Conservation (phyloP, 2,888 invertebrate genomes). For the Xylota segnis region DNA sequence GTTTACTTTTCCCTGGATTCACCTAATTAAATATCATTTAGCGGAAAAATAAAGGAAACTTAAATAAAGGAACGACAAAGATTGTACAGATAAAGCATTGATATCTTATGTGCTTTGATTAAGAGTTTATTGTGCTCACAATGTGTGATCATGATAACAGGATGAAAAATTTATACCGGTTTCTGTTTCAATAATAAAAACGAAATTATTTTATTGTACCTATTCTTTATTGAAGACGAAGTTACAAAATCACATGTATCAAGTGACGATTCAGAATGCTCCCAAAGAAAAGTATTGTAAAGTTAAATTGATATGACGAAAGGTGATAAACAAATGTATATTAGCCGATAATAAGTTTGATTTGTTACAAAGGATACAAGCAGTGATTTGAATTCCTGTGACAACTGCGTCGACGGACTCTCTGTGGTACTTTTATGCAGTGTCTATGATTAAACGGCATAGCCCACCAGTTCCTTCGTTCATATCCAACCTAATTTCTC, state of each 20-base stretch:
- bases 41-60: conserved; percentile 9
- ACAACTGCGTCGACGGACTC: too few species aligned
- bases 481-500: too few species aligned
- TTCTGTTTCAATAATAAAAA: conserved; percentile 1
- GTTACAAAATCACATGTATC: not conserved
- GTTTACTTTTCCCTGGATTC: not conserved
- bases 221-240: not conserved
- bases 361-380: too few species aligned
- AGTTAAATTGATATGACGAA: too few species aligned
- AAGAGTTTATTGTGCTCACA: conserved; percentile 43
- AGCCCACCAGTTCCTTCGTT: too few species aligned
- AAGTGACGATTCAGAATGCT: not conserved
- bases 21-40: conserved; percentile 39
- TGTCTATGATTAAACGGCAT: too few species aligned
- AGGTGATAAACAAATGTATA: too few species aligned
- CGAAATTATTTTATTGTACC: not conserved
- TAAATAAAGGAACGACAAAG: conserved; percentile 22
- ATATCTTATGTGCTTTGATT: not conserved
- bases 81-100: conserved; percentile 10
- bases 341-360: too few species aligned
- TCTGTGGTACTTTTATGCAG: too few species aligned
- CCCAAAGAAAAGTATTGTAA: too few species aligned
- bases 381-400: too few species aligned
- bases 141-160: not conserved
- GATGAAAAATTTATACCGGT: not conserved